Conservation (phyloP, 2,888 invertebrate species). For the Temnothorax unifasciatus region DNA sequence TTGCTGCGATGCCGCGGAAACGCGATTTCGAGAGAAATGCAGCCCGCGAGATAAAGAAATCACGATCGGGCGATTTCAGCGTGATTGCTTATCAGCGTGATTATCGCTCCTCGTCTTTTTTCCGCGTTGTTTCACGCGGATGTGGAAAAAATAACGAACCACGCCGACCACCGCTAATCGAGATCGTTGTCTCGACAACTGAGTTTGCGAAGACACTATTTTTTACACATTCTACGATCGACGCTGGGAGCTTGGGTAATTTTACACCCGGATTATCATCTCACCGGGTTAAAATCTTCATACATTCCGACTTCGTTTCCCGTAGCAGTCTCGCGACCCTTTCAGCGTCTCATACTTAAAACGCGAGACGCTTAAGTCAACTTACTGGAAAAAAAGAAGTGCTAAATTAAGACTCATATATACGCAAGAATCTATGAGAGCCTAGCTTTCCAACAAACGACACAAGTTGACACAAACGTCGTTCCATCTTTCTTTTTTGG, state of each 20-base stretch:
- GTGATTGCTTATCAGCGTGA: conserved; percentile 20
- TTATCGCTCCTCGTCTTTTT: conserved; percentile 36
- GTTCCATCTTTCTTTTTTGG: too few species aligned
- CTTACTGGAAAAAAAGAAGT: not conserved
- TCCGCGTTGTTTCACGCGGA: conserved; percentile 25
- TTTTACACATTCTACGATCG: conserved; percentile 13
- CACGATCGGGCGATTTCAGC: not conserved
- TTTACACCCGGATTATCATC: conserved; percentile 25
- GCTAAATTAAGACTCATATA: too few species aligned
- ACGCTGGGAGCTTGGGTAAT: not conserved
- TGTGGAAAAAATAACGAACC: conserved; percentile 15
- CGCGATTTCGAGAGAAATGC: not conserved
- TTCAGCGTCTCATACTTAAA: not conserved
- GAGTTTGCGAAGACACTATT: conserved; percentile 28
- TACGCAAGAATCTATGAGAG: too few species aligned
- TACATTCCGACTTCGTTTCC: not conserved
- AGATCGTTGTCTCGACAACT: conserved; percentile 36
- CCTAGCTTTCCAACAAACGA: too few species aligned
- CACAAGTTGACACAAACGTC: too few species aligned
- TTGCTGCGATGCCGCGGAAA: not conserved
- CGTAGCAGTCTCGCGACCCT: not conserved
- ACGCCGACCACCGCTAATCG: not conserved
- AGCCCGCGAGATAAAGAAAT: conserved; percentile 19
- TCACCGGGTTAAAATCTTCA: not conserved
- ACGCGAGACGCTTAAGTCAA: not conserved